Percentiles rank a stretch among this genome's conserved stretches.
Conservation (phyloP, 2,888 invertebrate genomes). For the Linnaemya tessellans region DNA sequence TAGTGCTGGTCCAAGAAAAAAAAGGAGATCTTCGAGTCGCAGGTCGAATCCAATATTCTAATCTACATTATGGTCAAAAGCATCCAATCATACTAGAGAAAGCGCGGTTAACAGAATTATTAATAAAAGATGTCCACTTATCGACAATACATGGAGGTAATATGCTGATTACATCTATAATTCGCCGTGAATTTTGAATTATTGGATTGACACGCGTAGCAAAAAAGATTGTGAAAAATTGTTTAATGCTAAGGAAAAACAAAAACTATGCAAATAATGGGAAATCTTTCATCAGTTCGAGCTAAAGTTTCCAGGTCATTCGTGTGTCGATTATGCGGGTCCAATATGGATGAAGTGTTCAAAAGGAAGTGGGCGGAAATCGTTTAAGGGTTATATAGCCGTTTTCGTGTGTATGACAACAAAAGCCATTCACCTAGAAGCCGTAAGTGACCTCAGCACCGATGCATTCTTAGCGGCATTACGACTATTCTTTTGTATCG, state of each 20-base stretch:
- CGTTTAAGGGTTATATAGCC: neutral
- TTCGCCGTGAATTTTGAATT: neutral
- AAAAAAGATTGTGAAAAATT: too few species aligned
- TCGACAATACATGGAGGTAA: neutral
- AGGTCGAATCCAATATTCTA: too few species aligned
- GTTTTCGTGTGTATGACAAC: slow-evolving; percentile 1
- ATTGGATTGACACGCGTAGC: neutral
- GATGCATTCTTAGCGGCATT: neutral
- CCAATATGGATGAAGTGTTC: slow-evolving; percentile 1
- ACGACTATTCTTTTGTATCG: neutral
- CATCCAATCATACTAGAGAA: neutral
- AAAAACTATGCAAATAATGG: neutral
- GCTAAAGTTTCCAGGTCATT: neutral
- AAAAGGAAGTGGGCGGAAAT: neutral
- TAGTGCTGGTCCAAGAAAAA: too few species aligned
- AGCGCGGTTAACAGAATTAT: neutral
- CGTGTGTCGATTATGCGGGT: neutral
- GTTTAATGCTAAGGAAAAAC: neutral
- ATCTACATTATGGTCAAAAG: too few species aligned
- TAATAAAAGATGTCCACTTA: too few species aligned
- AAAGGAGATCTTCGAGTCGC: too few species aligned
- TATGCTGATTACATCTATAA: neutral
- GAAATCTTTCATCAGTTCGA: neutral
- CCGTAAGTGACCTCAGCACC: neutral
- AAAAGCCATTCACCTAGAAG: neutral